Evolutionary conservation across 2,113 vertebrate species (phyloP).

Genomic region (Callaeas wilsoni): DNA sequence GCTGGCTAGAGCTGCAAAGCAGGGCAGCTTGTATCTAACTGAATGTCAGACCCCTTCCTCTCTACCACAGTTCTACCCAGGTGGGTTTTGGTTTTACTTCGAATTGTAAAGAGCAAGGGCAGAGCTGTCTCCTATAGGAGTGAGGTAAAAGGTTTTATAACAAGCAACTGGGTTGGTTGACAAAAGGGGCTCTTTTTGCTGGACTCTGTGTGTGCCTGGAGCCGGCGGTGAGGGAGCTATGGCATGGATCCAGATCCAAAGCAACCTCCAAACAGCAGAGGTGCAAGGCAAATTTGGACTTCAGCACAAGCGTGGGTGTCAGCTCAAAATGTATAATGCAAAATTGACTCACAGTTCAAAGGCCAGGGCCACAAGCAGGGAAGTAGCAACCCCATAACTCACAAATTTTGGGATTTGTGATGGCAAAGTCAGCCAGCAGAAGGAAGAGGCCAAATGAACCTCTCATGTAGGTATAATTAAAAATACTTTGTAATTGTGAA

Average conservation of each 20-base stretch:
- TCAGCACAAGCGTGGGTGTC: not conserved
- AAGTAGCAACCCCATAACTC: not conserved
- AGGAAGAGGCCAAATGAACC: not conserved
- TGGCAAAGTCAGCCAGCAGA: not conserved
- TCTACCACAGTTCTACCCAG: not conserved
- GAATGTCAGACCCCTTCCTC: not conserved
- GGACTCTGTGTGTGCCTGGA: not conserved
- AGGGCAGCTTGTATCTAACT: not conserved
- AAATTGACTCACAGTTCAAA: constrained; percentile 21
- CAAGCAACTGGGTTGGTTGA: accelerated
- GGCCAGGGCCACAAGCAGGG: not conserved
- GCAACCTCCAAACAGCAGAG: not conserved
- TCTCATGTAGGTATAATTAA: not conserved
- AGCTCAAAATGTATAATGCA: not conserved
- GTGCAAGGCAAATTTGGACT: constrained; percentile 33
- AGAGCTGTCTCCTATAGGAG: not conserved
- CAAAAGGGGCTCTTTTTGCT: not conserved
- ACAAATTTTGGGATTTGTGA: not conserved
- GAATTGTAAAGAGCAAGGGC: not conserved
- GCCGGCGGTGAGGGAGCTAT: not conserved
- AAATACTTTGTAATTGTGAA: not conserved
- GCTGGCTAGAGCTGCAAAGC: not conserved
- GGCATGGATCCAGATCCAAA: not conserved
- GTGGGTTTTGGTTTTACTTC: not conserved
- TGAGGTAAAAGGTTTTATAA: not conserved